Evolutionary conservation across 2,888 invertebrate species (phyloP).

Genomic region (Oscheius sp.): DNA sequence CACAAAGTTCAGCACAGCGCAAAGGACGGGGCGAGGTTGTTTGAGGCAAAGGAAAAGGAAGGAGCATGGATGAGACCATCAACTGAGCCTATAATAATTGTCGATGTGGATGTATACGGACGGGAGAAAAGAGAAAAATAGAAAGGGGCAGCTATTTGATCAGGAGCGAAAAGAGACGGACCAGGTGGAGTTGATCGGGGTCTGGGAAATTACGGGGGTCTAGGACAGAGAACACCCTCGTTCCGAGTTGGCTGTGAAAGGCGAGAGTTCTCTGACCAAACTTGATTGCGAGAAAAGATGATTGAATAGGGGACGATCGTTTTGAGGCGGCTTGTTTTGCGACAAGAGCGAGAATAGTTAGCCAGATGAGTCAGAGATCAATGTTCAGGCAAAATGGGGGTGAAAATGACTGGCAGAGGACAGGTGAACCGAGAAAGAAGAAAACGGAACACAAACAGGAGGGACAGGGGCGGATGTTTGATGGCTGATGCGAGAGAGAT

Average conservation of each 20-base stretch:
- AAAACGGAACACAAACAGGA: neutral
- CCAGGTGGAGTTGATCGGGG: no score
- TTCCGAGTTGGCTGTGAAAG: no score
- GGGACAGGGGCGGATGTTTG: slow-evolving; percentile 22
- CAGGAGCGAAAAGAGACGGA: neutral
- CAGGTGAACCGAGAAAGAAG: slow-evolving; percentile 1
- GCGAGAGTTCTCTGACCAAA: no score
- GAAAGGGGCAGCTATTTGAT: neutral
- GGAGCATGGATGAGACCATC: slow-evolving; percentile 33
- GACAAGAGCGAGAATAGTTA: neutral
- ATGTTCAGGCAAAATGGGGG: neutral
- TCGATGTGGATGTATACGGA: neutral
- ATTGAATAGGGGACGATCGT: neutral
- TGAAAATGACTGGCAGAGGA: neutral
- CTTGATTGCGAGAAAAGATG: neutral
- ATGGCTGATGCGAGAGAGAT: slow-evolving; percentile 20
- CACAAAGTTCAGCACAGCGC: slow-evolving; percentile 41
- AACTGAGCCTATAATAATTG: slow-evolving; percentile 1
- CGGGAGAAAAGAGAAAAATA: neutral
- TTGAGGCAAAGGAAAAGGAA: slow-evolving; percentile 26
- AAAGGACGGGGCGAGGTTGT: slow-evolving; percentile 23
- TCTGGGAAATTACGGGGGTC: no score
- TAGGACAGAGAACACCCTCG: no score
- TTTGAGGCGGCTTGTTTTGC: no score
- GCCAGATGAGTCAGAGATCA: neutral